Evolutionary conservation across 2,113 vertebrate species (phyloP).

Genomic region (Salvelinus namaycush): DNA sequence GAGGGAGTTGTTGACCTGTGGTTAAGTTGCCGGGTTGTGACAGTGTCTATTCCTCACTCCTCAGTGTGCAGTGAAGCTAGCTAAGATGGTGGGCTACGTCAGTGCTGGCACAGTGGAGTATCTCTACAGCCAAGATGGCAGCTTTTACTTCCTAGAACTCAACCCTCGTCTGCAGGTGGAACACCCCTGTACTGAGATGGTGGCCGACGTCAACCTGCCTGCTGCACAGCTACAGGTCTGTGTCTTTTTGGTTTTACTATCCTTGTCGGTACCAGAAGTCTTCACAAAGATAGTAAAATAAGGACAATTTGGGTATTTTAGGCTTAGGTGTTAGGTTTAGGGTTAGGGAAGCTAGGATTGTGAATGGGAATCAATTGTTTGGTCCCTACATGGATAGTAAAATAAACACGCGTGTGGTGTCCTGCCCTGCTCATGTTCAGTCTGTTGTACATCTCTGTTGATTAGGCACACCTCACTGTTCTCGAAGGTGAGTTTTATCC

Average conservation of each 20-base stretch:
- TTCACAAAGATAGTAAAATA: no score
- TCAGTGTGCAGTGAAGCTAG: slow-evolving; percentile 95
- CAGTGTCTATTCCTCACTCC: neutral
- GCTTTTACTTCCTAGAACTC: slow-evolving; percentile 97
- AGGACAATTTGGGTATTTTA: no score
- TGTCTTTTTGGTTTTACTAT: neutral
- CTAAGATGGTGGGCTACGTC: slow-evolving; percentile 98
- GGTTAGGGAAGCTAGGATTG: no score
- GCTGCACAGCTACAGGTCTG: slow-evolving; percentile 93
- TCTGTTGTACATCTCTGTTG: neutral
- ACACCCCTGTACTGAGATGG: slow-evolving; percentile 98
- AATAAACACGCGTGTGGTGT: no score
- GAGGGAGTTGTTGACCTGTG: neutral
- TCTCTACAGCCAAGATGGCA: slow-evolving; percentile 95
- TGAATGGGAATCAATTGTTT: no score
- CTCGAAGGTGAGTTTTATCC: neutral
- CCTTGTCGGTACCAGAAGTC: no score
- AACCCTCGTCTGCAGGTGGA: slow-evolving; percentile 98
- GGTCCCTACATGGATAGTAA: no score
- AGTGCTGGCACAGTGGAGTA: slow-evolving; percentile 98
- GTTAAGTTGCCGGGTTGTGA: neutral
- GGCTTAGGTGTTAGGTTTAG: no score
- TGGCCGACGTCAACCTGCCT: slow-evolving; percentile 95
- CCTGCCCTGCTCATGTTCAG: neutral
- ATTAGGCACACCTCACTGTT: neutral